Evolutionary conservation across 2,113 vertebrate genomes (phyloP).

Genomic region (Poeciliopsis retropinna): DNA sequence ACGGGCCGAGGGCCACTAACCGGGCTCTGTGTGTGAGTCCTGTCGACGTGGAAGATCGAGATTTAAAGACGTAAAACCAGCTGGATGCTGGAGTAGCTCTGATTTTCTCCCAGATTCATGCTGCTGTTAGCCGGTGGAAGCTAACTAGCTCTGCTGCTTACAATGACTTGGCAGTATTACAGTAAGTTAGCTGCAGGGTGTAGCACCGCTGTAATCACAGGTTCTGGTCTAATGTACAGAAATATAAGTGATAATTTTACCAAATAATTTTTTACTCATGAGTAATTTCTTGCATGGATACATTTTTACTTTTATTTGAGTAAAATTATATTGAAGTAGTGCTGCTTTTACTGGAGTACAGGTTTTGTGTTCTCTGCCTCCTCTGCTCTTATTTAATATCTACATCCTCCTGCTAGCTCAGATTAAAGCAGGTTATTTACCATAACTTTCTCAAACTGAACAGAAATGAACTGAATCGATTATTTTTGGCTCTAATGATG

Average conservation of each 20-base stretch:
- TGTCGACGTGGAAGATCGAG: fast-evolving
- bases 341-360: no score
- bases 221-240: background rate
- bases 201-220: background rate
- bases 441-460: no score
- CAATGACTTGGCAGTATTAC: constrained; percentile 73
- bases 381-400: no score
- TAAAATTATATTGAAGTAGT: no score
- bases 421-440: no score
- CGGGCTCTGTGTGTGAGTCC: background rate
- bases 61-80: background rate
- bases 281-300: no score
- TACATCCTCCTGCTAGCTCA: no score
- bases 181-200: constrained; percentile 1
- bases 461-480: no score
- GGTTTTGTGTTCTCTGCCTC: no score
- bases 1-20: background rate
- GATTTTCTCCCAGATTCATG: background rate
- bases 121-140: constrained; percentile 45
- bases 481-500: no score
- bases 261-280: no score
- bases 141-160: constrained; percentile 46
- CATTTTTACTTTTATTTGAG: no score
- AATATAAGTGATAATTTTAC: background rate
- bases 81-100: background rate